Conservation (phyloP, 2,797 vertebrate species). For the Dendrocincla tyrannina region DNA sequence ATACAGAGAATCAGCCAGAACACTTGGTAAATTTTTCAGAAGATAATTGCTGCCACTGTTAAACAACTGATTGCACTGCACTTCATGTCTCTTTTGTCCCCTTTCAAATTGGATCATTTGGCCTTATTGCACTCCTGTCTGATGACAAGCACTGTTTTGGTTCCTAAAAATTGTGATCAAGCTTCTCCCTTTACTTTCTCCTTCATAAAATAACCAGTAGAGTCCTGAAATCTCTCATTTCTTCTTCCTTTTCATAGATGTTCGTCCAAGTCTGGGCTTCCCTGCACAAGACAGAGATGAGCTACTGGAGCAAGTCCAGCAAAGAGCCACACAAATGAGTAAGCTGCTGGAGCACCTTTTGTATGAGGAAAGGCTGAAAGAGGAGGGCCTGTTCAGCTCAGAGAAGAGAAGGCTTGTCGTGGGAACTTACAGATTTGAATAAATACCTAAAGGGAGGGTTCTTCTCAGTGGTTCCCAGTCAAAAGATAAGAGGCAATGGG, state of each 20-base stretch:
- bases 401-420: not conserved
- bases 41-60: conserved; percentile 37
- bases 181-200: not conserved
- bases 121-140: not conserved
- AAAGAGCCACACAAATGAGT: not conserved
- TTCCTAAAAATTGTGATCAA: not conserved
- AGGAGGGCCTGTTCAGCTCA: not conserved
- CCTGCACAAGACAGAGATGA: not conserved
- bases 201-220: not conserved
- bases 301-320: not conserved
- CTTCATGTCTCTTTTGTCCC: not conserved
- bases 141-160: not conserved
- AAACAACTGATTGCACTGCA: conserved; percentile 8
- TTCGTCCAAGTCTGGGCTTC: not conserved
- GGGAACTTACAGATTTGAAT: not conserved
- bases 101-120: not conserved
- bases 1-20: not conserved
- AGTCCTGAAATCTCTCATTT: not conserved
- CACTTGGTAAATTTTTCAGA: conserved; percentile 7
- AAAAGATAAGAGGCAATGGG: not conserved
- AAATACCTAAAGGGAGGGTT: not conserved
- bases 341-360: not conserved
- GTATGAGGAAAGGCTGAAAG: not conserved
- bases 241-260: not conserved
- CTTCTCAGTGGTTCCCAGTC: not conserved